Evolutionary conservation across 2,888 invertebrate genomes (phyloP).

Genomic region (Parnassius smintheus): DNA sequence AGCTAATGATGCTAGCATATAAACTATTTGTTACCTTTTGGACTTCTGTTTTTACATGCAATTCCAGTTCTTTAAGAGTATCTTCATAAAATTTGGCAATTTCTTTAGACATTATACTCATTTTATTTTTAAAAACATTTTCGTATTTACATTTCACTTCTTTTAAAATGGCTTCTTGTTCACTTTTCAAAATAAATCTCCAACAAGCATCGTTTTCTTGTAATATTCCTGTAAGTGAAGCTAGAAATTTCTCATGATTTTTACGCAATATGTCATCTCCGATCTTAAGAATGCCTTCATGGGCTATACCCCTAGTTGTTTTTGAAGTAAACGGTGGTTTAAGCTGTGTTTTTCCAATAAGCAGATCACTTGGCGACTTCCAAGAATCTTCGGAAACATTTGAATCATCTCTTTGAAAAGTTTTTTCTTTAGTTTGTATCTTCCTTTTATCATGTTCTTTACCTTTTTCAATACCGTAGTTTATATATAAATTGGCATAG

Average conservation of each 20-base stretch:
- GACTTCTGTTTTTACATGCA: conserved; percentile 54
- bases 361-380: conserved; percentile 68
- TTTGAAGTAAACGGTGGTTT: conserved; percentile 71
- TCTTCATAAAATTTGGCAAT: conserved; percentile 58
- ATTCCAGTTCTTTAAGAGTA: conserved; percentile 61
- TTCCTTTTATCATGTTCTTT: conserved; percentile 30
- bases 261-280: conserved; percentile 54
- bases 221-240: conserved; percentile 43
- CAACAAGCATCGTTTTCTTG: conserved; percentile 62
- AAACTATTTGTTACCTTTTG: conserved; percentile 44
- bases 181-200: conserved; percentile 54
- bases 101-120: conserved; percentile 55
- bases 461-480: conserved; percentile 44
- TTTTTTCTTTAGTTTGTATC: conserved; percentile 14
- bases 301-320: conserved; percentile 65
- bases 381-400: conserved; percentile 36
- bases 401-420: conserved; percentile 10
- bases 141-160: conserved; percentile 52
- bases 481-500: conserved; percentile 63
- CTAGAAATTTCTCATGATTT: conserved; percentile 50
- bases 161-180: conserved; percentile 46
- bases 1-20: conserved; percentile 52
- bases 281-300: conserved; percentile 65
- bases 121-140: conserved; percentile 55
- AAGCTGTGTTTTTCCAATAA: conserved; percentile 60